Base-by-base conservation (phyloP, 2,113 vertebrate genomes). In the Theropithecus gelada region DNA sequence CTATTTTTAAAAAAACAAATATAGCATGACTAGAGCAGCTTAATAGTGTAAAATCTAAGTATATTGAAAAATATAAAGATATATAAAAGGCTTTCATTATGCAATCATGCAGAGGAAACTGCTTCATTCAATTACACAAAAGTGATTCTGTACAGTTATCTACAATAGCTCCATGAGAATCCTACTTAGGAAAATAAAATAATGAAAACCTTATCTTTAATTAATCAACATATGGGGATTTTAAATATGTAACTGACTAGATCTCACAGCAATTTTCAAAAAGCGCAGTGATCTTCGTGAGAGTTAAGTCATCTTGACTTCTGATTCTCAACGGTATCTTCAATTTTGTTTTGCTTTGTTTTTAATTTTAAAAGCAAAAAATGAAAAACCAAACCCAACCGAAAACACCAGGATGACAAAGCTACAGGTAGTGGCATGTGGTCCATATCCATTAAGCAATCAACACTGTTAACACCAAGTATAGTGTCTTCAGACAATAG, bases 31-130 rank as follows among this genome's bases (percentile, higher is more conserved):
- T 95, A 97, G 76, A 88, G 85, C 61, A 83, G 92, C 94, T 64
- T 94, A 96, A 97, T 61, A 97, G 85, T 98, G 97, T 98, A 97
- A 98, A 98, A 97, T 97, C 85, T 97, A 98, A 93, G 59, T 96
- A 97, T 97, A 97, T 64, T 88, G 88, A 98, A 98, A 97, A 97
- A 97, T 98, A 98, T 97, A 98, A 97, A 98, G 90, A 96, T 93
- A 97, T 98, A 98, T 83, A 98, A 98, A 98, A 98, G 88, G 86
- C 90, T 97, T 97, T 94, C 95, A 96, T 95, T 96, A 98, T 94
- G 94, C 88, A 96, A 82, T 96, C 97, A 97, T 96, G 97, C 96
- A 93, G 90, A 97, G 55, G 88, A 97, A 97, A 97, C 73, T n/a
- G 76, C 88, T 91, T 96, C 97, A 93, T 93, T 98, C 92, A 93